Conservation (phyloP, 2,888 invertebrate genomes). For the Balanococcus diminutus region DNA sequence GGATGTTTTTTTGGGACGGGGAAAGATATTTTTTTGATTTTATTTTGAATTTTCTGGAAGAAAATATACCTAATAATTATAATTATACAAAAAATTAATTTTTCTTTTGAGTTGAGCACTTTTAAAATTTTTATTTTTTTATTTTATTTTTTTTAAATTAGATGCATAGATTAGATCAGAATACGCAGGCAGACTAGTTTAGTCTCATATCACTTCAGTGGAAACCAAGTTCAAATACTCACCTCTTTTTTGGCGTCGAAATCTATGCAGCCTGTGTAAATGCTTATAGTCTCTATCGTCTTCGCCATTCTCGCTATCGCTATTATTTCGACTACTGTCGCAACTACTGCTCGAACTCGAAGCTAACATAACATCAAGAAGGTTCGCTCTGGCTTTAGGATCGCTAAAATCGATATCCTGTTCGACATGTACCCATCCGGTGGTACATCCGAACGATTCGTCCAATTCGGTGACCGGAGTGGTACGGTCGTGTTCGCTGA, state of each 20-base stretch:
- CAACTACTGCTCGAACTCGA: slow-evolving; percentile 74
- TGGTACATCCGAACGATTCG: slow-evolving; percentile 72
- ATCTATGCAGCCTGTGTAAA: slow-evolving; percentile 71
- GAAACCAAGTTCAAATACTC: slow-evolving; percentile 55
- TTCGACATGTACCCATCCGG: slow-evolving; percentile 81
- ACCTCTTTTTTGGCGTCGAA: slow-evolving; percentile 80
- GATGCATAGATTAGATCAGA: no score
- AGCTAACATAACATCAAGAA: slow-evolving; percentile 78
- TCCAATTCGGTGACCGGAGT: slow-evolving; percentile 64
- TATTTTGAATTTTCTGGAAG: no score
- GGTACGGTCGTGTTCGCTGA: slow-evolving; percentile 50
- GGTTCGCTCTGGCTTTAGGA: slow-evolving; percentile 79
- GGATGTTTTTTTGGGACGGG: no score
- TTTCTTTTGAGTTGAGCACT: no score
- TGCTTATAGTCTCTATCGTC: slow-evolving; percentile 67
- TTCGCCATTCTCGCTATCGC: slow-evolving; percentile 63
- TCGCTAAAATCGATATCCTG: slow-evolving; percentile 78
- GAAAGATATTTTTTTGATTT: no score
- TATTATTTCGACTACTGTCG: slow-evolving; percentile 64
- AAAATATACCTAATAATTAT: no score
- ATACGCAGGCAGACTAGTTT: no score
- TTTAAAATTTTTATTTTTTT: no score
- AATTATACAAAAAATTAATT: no score
- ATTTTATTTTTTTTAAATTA: no score
- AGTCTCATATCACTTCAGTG: no score